Percentiles rank a stretch among this genome's conserved stretches.
Evolutionary conservation across 2,888 invertebrate species (phyloP).

Genomic region (Helicoverpa assulta): DNA sequence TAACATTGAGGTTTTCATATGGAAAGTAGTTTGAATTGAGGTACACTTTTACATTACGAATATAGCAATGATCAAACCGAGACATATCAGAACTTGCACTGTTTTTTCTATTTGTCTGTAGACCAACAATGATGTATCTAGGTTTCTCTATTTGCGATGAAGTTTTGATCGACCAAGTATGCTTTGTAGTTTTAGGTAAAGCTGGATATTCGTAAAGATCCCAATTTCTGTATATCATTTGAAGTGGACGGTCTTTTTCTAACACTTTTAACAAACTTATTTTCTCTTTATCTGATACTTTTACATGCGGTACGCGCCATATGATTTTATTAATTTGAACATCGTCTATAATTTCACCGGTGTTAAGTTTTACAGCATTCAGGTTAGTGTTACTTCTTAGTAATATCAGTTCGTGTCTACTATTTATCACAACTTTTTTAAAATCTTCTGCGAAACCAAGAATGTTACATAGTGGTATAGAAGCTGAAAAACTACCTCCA

Average conservation of each 20-base stretch:
- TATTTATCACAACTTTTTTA: conserved; percentile 3
- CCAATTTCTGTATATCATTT: conserved; percentile 69
- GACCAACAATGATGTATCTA: conserved; percentile 64
- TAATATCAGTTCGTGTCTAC: conserved; percentile 5
- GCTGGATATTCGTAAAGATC: conserved; percentile 74
- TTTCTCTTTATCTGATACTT: conserved; percentile 20
- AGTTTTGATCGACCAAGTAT: conserved; percentile 69
- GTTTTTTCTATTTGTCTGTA: conserved; percentile 18
- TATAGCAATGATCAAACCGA: conserved; percentile 16
- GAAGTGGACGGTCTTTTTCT: conserved; percentile 65
- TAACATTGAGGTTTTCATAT: conserved; percentile 8
- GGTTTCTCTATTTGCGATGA: conserved; percentile 72
- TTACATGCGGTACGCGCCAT: conserved; percentile 17
- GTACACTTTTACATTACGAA: conserved; percentile 4
- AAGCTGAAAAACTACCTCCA: neutral
- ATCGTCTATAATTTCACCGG: conserved; percentile 8
- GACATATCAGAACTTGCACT: conserved; percentile 13
- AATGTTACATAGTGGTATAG: conserved; percentile 1
- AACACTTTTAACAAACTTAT: conserved; percentile 25
- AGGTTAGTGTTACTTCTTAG: neutral
- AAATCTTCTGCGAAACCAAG: conserved; percentile 6
- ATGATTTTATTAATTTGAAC: conserved; percentile 15
- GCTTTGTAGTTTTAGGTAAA: too few species aligned
- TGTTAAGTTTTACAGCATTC: neutral
- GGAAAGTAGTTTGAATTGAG: conserved; percentile 15